phyloP scores from a whole-genome alignment of 1,140 invertebrate genomes.

The Drosophila sp. region DNA sequence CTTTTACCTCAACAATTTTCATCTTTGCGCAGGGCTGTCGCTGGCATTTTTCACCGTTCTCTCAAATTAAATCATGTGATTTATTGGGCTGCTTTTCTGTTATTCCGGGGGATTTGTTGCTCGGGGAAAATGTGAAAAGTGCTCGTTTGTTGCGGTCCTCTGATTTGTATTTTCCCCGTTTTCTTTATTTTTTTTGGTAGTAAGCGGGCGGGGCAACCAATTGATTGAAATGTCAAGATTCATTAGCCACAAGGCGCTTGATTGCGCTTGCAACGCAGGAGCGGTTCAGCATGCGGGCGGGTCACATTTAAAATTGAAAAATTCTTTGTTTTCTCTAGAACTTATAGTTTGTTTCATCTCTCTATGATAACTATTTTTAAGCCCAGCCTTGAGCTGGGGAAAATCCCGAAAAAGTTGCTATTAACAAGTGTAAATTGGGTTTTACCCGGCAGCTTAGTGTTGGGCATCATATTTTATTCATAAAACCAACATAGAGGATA shows the following conservation, averaged over 20 bases:
- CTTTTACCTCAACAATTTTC: constrained; percentile 70
- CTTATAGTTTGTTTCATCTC: not conserved
- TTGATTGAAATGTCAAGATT: constrained; percentile 81
- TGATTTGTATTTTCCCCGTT: not conserved
- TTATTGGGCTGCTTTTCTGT: constrained; percentile 67
- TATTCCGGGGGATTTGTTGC: constrained; percentile 10
- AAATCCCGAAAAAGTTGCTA: constrained; percentile 36
- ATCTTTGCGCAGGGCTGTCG: constrained; percentile 42
- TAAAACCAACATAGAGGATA: constrained; percentile 40
- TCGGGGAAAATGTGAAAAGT: constrained; percentile 38
- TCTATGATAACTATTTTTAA: not conserved
- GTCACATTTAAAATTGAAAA: not conserved
- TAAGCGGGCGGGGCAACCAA: constrained; percentile 49
- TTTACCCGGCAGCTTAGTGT: constrained; percentile 43
- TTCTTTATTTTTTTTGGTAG: constrained; percentile 14
- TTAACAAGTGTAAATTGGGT: constrained; percentile 54
- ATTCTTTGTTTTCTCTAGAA: not conserved
- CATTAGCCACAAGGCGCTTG: constrained; percentile 58
- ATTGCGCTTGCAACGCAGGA: constrained; percentile 29
- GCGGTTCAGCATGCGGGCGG: constrained; percentile 32
- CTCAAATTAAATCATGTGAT: constrained; percentile 79
- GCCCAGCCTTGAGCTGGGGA: constrained; percentile 15
- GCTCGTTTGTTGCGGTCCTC: constrained; percentile 36
- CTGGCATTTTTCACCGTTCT: constrained; percentile 47
- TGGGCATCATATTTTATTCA: constrained; percentile 44